These are phyloP conservation scores for Plemyria rubiginata DNA, from an alignment of 2,888 invertebrate genomes.

Conservation along the genomic window DNA sequence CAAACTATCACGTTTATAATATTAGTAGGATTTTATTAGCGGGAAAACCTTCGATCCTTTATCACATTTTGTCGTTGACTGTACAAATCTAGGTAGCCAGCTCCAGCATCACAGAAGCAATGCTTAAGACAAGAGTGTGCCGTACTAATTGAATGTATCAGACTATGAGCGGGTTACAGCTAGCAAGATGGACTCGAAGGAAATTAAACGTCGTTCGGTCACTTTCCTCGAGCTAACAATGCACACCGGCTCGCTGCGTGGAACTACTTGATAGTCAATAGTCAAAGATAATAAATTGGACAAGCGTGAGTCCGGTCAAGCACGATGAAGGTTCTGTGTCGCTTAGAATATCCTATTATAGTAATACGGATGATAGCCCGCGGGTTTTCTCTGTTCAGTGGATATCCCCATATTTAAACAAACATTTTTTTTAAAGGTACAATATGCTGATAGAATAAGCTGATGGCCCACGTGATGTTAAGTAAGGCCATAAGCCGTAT, in stretches of 20 bases:
- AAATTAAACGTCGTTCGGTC: constrained; percentile 82
- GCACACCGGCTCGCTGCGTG: constrained; percentile 30
- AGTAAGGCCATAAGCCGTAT: no score
- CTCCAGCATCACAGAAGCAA: not conserved
- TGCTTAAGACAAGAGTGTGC: constrained; percentile 12
- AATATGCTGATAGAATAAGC: no score
- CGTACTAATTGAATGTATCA: constrained; percentile 70
- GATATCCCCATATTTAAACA: no score
- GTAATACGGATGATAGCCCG: no score
- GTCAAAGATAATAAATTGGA: not conserved
- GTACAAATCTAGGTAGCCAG: constrained; percentile 6
- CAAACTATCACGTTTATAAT: no score
- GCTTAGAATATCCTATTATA: no score
- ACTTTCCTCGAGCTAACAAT: constrained; percentile 71
- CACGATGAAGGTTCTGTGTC: no score
- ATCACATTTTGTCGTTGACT: not conserved
- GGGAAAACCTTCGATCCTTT: no score
- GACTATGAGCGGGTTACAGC: constrained; percentile 58
- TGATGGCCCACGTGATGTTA: no score
- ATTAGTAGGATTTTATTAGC: no score
- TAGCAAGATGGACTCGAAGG: constrained; percentile 57
- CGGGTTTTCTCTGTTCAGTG: no score
- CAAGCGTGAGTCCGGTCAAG: not conserved
- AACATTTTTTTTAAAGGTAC: no score
- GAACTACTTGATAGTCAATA: not conserved